Evolutionary conservation across 2,888 invertebrate genomes (phyloP).

Genomic region (Dexiosoma caninum): DNA sequence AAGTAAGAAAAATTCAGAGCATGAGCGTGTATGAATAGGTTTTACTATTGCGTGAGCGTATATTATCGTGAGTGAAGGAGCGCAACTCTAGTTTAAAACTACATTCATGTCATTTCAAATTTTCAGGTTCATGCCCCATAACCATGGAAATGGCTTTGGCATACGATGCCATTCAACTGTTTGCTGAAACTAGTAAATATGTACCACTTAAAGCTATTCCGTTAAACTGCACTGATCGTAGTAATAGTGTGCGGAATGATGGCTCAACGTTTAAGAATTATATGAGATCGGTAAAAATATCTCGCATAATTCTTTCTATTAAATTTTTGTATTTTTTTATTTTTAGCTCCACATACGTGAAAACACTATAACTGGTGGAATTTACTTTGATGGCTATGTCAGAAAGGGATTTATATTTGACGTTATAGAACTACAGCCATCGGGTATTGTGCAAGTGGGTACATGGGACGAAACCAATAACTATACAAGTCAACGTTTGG

Average conservation of each 20-base stretch:
- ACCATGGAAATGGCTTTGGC: slow-evolving; percentile 87
- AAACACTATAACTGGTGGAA: slow-evolving; percentile 82
- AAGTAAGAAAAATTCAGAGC: too few species aligned
- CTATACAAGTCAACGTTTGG: slow-evolving; percentile 79
- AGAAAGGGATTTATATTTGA: slow-evolving; percentile 85
- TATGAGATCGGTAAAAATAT: slow-evolving; percentile 78
- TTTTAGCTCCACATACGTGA: slow-evolving; percentile 68
- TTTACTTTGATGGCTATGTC: slow-evolving; percentile 89
- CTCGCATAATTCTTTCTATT: neutral
- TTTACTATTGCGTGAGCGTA: too few species aligned
- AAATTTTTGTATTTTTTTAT: too few species aligned
- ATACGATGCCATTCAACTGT: slow-evolving; percentile 90
- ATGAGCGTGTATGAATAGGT: too few species aligned
- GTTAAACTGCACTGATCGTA: slow-evolving; percentile 80
- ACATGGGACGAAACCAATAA: slow-evolving; percentile 84
- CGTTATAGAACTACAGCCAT: slow-evolving; percentile 82
- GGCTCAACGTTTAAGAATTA: slow-evolving; percentile 91
- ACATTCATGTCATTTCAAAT: neutral
- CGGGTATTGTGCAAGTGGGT: slow-evolving; percentile 84
- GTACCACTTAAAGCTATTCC: slow-evolving; percentile 79
- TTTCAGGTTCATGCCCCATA: slow-evolving; percentile 74
- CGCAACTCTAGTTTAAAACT: too few species aligned
- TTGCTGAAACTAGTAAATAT: slow-evolving; percentile 86
- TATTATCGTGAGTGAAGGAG: too few species aligned
- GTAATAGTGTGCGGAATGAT: slow-evolving; percentile 83